These are phyloP conservation scores for Lithophane socia DNA, from an alignment of 2,888 invertebrate genomes.

Conservation along the genomic window DNA sequence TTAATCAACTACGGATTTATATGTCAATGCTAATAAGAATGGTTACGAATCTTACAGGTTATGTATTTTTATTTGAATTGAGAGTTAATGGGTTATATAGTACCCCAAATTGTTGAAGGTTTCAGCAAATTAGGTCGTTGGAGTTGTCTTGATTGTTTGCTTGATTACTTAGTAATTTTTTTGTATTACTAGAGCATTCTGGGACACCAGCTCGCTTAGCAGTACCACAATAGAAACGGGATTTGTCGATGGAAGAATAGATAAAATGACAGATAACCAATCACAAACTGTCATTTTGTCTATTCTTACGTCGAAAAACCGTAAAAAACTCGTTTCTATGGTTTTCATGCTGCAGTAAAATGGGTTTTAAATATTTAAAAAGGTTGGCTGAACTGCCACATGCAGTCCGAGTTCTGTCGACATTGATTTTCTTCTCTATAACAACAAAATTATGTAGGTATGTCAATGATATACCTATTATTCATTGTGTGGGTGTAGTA, in stretches of 20 bases:
- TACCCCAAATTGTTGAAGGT: neutral
- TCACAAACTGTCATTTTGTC: no score
- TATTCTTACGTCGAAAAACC: no score
- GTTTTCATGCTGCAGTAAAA: neutral
- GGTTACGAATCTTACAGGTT: neutral
- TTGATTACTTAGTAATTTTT: neutral
- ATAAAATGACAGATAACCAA: no score
- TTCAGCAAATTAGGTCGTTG: neutral
- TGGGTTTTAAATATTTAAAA: neutral
- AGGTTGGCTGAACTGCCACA: neutral
- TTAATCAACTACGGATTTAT: neutral
- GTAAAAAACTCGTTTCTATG: no score
- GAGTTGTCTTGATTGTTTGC: neutral
- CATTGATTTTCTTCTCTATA: neutral
- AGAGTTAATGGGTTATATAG: neutral
- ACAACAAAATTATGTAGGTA: neutral
- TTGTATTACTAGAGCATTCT: neutral
- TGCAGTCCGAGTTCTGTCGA: neutral
- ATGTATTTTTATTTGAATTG: neutral
- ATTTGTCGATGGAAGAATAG: no score
- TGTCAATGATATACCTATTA: neutral
- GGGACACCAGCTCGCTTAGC: neutral
- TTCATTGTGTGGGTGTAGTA: conserved; percentile 23
- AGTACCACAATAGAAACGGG: no score
- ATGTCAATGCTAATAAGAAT: neutral